phyloP scores from a whole-genome alignment of 2,113 vertebrate species.

The Chloropsis hardwickii region DNA sequence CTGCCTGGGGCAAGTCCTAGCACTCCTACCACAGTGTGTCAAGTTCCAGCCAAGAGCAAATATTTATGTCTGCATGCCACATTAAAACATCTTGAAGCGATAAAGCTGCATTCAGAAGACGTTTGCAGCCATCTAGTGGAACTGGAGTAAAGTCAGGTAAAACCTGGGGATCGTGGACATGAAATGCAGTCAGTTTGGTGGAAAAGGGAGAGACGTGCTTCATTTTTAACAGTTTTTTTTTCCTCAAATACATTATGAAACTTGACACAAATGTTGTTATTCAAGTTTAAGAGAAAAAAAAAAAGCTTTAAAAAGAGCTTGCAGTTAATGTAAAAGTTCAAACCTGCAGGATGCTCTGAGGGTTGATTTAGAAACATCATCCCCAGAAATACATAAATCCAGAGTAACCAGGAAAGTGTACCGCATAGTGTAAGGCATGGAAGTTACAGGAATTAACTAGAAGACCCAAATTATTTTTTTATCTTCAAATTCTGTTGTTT shows the following conservation, averaged over 20 bases:
- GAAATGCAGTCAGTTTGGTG: not conserved
- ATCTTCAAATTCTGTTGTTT: not conserved
- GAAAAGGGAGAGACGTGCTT: rapidly evolving
- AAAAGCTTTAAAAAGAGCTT: not conserved
- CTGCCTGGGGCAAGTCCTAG: not conserved
- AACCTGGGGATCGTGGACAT: rapidly evolving
- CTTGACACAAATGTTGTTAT: not conserved
- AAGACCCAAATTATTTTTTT: not conserved
- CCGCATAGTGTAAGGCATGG: not conserved
- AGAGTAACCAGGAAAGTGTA: not conserved
- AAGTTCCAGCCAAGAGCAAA: constrained; percentile 40
- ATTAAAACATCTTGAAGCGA: constrained; percentile 6
- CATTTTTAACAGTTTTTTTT: not conserved
- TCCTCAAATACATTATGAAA: not conserved
- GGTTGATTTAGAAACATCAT: not conserved
- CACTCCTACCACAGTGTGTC: not conserved
- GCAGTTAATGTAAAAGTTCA: not conserved
- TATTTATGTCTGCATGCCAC: constrained; percentile 40
- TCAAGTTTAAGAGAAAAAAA: not conserved
- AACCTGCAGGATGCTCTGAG: not conserved
- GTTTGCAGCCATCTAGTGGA: constrained; percentile 73
- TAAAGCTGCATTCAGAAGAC: not conserved
- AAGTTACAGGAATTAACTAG: not conserved
- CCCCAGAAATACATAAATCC: not conserved
- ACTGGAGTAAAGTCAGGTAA: not conserved